A percentile compares a stretch with the other conserved stretches of the same genome.
phyloP scores from a whole-genome alignment of 2,113 vertebrate species.

The Pygoscelis adeliae region DNA sequence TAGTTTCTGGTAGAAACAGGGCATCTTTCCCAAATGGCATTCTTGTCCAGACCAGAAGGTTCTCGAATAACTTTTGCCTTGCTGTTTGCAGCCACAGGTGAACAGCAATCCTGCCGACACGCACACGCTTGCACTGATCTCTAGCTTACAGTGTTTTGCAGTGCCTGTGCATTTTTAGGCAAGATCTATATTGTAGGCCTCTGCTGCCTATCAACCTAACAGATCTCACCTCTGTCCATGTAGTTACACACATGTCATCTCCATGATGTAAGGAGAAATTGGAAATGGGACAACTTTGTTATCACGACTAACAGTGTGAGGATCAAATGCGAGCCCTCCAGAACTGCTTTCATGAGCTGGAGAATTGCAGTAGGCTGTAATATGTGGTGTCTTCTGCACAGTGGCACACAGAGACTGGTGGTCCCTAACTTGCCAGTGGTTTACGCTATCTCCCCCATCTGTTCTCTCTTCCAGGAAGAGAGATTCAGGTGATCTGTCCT shows the following conservation, averaged over 20 bases:
- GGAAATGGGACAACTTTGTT: background rate
- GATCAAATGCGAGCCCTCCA: background rate
- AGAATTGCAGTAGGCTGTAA: background rate
- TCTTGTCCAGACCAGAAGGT: background rate
- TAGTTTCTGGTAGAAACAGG: background rate
- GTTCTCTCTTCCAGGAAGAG: background rate
- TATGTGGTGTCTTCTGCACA: background rate
- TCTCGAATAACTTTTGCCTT: background rate
- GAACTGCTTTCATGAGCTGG: background rate
- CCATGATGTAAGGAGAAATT: background rate
- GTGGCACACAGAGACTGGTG: background rate
- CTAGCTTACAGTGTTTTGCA: background rate
- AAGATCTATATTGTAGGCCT: background rate
- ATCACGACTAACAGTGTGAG: fast-evolving
- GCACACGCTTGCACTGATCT: background rate
- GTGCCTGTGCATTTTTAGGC: background rate
- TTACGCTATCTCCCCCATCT: background rate
- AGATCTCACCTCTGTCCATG: background rate
- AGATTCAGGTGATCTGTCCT: background rate
- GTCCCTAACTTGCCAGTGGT: background rate
- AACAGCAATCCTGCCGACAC: background rate
- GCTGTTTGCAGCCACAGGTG: background rate
- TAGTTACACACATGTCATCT: background rate
- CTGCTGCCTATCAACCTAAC: background rate
- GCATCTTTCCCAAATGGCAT: background rate